Evolutionary conservation across 2,888 invertebrate species (phyloP).

Genomic region (Acrocera orbiculus): DNA sequence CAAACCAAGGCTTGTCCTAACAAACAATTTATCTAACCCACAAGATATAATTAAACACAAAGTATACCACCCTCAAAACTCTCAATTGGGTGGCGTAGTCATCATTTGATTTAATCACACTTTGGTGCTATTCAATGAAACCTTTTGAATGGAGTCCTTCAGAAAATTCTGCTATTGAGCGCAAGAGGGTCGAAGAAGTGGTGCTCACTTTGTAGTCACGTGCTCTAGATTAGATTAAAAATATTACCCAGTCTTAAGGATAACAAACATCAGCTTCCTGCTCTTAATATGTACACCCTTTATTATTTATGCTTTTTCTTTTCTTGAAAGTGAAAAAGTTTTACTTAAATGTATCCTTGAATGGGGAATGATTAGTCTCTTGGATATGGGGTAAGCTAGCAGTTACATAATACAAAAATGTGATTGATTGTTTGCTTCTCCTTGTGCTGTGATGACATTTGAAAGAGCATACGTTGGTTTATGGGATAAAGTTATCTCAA

Average conservation of each 20-base stretch:
- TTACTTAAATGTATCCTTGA: conserved; percentile 7
- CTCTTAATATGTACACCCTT: neutral
- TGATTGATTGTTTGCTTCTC: conserved; percentile 9
- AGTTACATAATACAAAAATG: conserved; percentile 3
- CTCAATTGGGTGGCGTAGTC: neutral
- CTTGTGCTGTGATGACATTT: neutral
- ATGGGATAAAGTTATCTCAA: neutral
- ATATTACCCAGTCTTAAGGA: conserved; percentile 2
- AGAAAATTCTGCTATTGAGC: conserved; percentile 13
- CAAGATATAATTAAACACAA: too few species aligned
- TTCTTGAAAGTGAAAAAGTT: too few species aligned
- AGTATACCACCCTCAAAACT: too few species aligned
- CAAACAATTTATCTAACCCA: too few species aligned
- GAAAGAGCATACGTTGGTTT: neutral
- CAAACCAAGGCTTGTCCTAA: too few species aligned
- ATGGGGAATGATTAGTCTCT: conserved; percentile 11
- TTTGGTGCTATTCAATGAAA: neutral
- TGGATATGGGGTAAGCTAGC: neutral
- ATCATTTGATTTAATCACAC: neutral
- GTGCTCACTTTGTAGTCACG: conserved; percentile 24
- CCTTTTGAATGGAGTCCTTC: too few species aligned
- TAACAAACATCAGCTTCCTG: conserved; percentile 7
- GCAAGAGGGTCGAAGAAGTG: conserved; percentile 9
- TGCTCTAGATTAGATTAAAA: conserved; percentile 16
- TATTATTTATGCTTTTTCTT: too few species aligned